Conservation (phyloP, 2,888 invertebrate genomes). For the Scaptomyza polygonia region DNA sequence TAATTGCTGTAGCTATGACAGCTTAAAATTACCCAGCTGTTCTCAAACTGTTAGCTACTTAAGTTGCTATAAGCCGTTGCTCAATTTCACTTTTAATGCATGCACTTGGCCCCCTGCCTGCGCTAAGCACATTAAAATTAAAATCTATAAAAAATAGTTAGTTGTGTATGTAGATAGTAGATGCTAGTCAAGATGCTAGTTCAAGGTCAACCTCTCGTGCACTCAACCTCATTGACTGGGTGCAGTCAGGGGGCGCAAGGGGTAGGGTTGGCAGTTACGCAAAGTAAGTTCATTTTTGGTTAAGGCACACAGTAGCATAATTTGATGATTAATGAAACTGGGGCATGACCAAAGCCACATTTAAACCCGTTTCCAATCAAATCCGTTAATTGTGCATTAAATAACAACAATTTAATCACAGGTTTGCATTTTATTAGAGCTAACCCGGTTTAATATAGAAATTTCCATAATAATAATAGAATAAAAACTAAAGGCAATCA, state of each 20-base stretch:
- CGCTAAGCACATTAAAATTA: conserved; percentile 13
- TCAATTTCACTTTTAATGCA: conserved; percentile 40
- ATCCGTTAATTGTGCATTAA: conserved; percentile 22
- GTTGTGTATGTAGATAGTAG: conserved; percentile 9
- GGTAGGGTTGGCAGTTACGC: conserved; percentile 21
- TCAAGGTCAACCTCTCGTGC: conserved; percentile 50
- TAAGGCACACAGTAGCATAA: conserved; percentile 33
- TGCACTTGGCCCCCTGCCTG: conserved; percentile 32
- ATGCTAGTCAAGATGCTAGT: conserved; percentile 3
- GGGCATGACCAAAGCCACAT: conserved; percentile 59
- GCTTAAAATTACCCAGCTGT: conserved; percentile 1
- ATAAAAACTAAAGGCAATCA: conserved; percentile 33
- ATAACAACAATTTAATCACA: conserved; percentile 28
- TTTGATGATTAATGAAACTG: conserved; percentile 42
- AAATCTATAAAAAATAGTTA: conserved; percentile 2
- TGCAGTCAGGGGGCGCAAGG: conserved; percentile 20
- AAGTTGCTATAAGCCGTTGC: conserved; percentile 32
- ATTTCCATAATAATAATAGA: conserved; percentile 21
- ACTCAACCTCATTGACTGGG: conserved; percentile 51
- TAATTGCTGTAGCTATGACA: not conserved
- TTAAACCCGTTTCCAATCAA: conserved; percentile 34
- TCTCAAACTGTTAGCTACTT: conserved; percentile 14
- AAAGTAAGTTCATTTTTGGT: conserved; percentile 25
- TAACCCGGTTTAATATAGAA: conserved; percentile 22
- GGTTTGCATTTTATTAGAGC: conserved; percentile 17